Base-by-base conservation (phyloP, 2,113 vertebrate genomes). In the Galeopterus variegatus region DNA sequence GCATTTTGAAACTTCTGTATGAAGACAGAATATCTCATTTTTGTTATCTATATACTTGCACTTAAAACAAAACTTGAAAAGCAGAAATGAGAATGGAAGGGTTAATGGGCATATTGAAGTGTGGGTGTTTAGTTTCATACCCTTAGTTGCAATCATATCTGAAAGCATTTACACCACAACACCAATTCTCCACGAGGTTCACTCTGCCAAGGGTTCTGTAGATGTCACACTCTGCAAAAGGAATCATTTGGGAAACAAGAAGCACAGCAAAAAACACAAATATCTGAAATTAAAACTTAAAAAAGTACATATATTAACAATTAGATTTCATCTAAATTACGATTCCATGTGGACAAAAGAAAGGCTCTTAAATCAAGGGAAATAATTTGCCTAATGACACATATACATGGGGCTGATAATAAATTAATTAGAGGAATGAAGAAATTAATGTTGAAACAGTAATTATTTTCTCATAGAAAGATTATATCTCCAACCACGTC, bases 381-480 rank as follows among this genome's bases (percentile, higher is more conserved):
- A 88, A 62, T 67, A 69, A 14, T 70, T 79, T 83, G 33, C 62
- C 45, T 92, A 87, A 70, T 82, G 87, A 54, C 87, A 69, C 9
- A 60, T 33, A 23, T 54, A 70, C 21, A 73, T 12, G 11, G 8
- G 26, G 6, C 23, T 64, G 45, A 75, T 72, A 58, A 41, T 54
- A 54, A 14, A 33, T 88, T 79, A 67, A 82, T 21, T 19, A 90
- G 75, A 89, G 18, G 33, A 67, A 18, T 24, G 52, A 65, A 58
- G 50, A 23, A 86, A 87, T 87, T 56, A 15, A 76, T 19, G 31
- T 15, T 31, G 70, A 72, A 62, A 56, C 41, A 94, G 24, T 52
- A 67, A 76, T 88, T 69, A 93, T 87, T 79, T 95, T 36, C 79
- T 86, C 73, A 33, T 10, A 33, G 48, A 14, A 41, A 94, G 96